Base-by-base conservation (phyloP, 2,797 vertebrate species). In the Acipenser oxyrinchus region DNA sequence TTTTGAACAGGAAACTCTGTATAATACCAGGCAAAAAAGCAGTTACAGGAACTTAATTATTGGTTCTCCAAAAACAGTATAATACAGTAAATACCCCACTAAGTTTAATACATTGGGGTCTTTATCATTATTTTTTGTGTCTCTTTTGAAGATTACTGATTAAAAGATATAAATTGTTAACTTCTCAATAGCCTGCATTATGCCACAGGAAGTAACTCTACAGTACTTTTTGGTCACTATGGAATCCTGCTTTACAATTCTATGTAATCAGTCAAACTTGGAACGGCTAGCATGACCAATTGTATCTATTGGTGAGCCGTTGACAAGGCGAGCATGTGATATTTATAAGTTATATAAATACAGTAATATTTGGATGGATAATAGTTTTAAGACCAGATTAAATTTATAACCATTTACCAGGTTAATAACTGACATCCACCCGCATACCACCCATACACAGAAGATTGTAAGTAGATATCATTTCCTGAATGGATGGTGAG, bases 161-260 rank as follows among this genome's bases (percentile, higher is more conserved):
- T 23, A 23, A 23, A 23, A 23, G 23, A 23, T 23, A 1, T 37
- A 37, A 37, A 37, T 37, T 37, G 37, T 37, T 37, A 10, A 10
- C 51, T 48, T 12, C 63, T 8, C 18, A 6, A 50, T 49, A n/a
- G 62, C 37, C 57, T 7, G 9, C 51, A 49, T 51, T n/a, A 37
- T 57, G 48, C 18, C 53, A 60, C 37, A 23, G 57, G 60, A 65
- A 52, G 64, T 61, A 62, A 15, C 63, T 65, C 49, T 60, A 62
- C 13, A 60, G 57, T n/a, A 58, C 37, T 65, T 12, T 12, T 60
- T 3, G 58, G 49, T 73, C 15, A 8, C 72, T 48, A 65, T 71
- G 65, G 69, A 66, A 65, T 69, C 62, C 48, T 48, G 52, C 37
- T 37, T 37, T 50, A 63, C n/a, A 66, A 11, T 59, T 10, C 11